Evolutionary conservation across 2,113 vertebrate genomes (phyloP).

Genomic region (Microcebus ravelobensis): DNA sequence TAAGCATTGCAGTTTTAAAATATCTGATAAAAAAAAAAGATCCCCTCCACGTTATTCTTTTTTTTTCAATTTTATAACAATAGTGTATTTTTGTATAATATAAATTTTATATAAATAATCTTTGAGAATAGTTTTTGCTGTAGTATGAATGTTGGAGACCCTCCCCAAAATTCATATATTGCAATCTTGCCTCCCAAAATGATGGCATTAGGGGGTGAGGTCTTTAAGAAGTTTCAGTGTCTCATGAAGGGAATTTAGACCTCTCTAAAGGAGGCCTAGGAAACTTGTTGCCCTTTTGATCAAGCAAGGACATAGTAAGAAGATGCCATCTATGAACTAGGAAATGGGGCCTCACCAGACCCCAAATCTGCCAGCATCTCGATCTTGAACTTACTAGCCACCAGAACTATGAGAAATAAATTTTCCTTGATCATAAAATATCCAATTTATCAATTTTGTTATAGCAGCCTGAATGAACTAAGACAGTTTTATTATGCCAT

Average conservation of each 20-base stretch:
- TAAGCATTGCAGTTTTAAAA: constrained; percentile 8
- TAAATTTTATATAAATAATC: not conserved
- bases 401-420: not conserved
- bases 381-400: not conserved
- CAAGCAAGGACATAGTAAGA: not conserved
- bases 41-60: not conserved
- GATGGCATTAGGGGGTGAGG: not conserved
- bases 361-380: not conserved
- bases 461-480: not conserved
- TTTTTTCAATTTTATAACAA: not conserved
- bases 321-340: not conserved
- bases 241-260: not conserved
- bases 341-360: not conserved
- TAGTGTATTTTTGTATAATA: not conserved
- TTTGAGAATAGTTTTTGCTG: not conserved
- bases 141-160: not conserved
- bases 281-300: no score
- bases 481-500: not conserved
- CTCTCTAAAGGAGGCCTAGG: not conserved
- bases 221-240: not conserved
- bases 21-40: not conserved
- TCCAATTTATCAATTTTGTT: not conserved
- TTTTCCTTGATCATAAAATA: not conserved
- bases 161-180: not conserved
- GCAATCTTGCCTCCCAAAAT: not conserved